Conservation (phyloP, 2,797 vertebrate species). For the Selene dorsalis region DNA sequence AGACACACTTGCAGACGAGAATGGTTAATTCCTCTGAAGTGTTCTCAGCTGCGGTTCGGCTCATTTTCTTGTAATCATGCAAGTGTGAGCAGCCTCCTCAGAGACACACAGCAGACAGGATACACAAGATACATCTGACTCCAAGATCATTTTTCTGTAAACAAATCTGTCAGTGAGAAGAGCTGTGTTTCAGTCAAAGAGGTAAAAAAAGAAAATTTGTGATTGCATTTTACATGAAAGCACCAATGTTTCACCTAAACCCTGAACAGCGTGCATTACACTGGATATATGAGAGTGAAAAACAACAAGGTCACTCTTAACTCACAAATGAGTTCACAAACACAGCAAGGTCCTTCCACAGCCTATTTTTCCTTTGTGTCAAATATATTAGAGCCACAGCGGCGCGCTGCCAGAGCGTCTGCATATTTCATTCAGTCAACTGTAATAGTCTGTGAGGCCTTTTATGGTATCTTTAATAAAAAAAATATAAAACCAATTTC, state of each 20-base stretch:
- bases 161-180: background rate
- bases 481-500: conserved; percentile 29
- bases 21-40: conserved; percentile 19
- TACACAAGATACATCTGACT: too few species aligned
- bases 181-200: background rate
- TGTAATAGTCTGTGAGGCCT: conserved; percentile 25
- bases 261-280: background rate
- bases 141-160: too few species aligned
- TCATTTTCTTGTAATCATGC: conserved; percentile 1
- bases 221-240: background rate
- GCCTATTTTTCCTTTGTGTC: conserved; percentile 15
- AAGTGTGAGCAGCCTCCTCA: background rate
- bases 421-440: conserved; percentile 46
- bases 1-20: conserved; percentile 4
- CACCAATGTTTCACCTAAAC: background rate
- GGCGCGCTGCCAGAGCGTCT: conserved; percentile 10
- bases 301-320: conserved; percentile 12
- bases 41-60: conserved; percentile 33
- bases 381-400: conserved; percentile 15
- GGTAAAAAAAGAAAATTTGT: background rate
- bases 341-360: background rate
- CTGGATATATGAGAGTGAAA: background rate
- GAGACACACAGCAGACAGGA: background rate
- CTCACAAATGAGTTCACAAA: background rate
- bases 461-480: conserved; percentile 33